phyloP scores from a whole-genome alignment of 2,797 vertebrate genomes.

The Lepus townsendii region DNA sequence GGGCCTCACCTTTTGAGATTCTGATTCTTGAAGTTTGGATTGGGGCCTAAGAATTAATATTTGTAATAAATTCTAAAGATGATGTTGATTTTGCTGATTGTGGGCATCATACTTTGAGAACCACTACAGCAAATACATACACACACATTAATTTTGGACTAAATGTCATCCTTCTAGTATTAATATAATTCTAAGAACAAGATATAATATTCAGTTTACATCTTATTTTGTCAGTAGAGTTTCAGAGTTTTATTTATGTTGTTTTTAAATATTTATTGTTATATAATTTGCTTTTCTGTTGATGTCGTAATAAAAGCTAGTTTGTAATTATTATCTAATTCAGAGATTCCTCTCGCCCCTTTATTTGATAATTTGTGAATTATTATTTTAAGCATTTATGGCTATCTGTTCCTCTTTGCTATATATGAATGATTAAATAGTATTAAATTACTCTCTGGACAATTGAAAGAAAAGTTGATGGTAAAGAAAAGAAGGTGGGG shows the following conservation, averaged over 20 bases:
- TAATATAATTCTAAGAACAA: conserved; percentile 29
- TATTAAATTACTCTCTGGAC: conserved; percentile 12
- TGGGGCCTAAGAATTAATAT: not conserved
- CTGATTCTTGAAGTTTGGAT: not conserved
- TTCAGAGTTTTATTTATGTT: conserved; percentile 7
- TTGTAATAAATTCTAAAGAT: not conserved
- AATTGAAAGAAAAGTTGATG: not conserved
- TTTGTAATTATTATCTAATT: conserved; percentile 37
- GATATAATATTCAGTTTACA: not conserved
- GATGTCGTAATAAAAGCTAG: not conserved
- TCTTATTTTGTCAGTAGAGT: not conserved
- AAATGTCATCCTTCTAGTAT: not conserved
- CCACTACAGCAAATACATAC: not conserved
- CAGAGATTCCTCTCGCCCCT: not conserved
- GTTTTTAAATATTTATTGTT: conserved; percentile 36
- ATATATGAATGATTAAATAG: not conserved
- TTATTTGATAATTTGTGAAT: conserved; percentile 27
- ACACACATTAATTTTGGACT: not conserved
- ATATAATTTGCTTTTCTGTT: not conserved
- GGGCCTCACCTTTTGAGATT: not conserved
- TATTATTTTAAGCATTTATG: conserved; percentile 5
- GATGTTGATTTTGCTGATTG: not conserved
- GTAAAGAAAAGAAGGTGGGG: not conserved
- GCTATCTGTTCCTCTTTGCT: not conserved
- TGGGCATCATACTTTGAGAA: not conserved